Percentiles rank a stretch among this genome's conserved stretches.
phyloP scores from a whole-genome alignment of 2,888 invertebrate genomes.

The Clepsis dumicolana region DNA sequence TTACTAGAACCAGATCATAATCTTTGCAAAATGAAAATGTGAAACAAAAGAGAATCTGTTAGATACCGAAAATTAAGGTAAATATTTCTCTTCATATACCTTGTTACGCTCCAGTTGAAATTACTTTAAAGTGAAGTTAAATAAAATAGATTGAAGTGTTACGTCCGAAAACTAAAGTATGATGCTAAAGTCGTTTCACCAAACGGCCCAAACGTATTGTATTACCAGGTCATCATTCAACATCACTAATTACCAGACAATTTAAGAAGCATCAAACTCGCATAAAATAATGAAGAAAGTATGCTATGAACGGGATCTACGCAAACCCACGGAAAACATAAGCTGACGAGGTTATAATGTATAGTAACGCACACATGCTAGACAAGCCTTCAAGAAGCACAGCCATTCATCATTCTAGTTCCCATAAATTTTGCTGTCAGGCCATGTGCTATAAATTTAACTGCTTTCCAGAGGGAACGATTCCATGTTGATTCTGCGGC shows the following conservation, averaged over 20 bases:
- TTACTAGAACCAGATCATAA: too few species aligned
- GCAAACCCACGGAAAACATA: slow-evolving; percentile 31
- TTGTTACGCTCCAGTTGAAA: neutral
- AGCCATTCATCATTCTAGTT: slow-evolving; percentile 43
- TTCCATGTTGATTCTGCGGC: slow-evolving; percentile 21
- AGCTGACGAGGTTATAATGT: slow-evolving; percentile 42
- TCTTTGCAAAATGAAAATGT: too few species aligned
- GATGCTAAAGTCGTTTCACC: slow-evolving; percentile 9
- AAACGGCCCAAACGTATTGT: slow-evolving; percentile 1
- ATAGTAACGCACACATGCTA: slow-evolving; percentile 33
- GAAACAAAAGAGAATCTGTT: too few species aligned
- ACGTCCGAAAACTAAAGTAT: neutral
- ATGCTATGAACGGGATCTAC: slow-evolving; percentile 23
- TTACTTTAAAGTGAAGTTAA: neutral
- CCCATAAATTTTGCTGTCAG: slow-evolving; percentile 42
- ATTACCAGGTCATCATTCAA: neutral
- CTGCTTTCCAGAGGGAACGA: slow-evolving; percentile 35
- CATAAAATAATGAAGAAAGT: slow-evolving; percentile 24
- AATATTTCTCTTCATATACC: neutral
- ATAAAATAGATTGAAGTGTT: slow-evolving; percentile 34
- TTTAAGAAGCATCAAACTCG: slow-evolving; percentile 11
- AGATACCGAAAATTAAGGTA: neutral
- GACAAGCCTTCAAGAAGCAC: slow-evolving; percentile 40
- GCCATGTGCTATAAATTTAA: slow-evolving; percentile 40
- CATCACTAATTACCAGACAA: too few species aligned